Evolutionary conservation across 2,113 vertebrate genomes (phyloP).

Genomic region (Lycocorax pyrrhopterus): DNA sequence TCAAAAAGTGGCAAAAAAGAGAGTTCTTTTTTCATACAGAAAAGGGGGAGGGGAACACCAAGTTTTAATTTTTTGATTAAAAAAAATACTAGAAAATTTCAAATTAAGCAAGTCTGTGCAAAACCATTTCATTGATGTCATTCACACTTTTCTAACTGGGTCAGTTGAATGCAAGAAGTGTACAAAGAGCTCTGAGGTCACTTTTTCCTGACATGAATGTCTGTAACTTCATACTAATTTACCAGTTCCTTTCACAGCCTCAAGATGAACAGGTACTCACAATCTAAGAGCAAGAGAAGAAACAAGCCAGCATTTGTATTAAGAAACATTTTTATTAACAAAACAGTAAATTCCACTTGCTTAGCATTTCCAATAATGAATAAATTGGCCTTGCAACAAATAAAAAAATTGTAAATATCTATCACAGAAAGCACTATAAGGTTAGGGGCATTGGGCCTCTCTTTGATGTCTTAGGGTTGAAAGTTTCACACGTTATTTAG

Average conservation of each 20-base stretch:
- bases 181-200: background rate
- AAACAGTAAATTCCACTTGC: conserved; percentile 89
- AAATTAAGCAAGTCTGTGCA: background rate
- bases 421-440: conserved; percentile 84
- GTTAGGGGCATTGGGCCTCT: conserved; percentile 73
- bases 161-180: background rate
- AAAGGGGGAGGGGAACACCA: background rate
- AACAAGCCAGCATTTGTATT: conserved; percentile 74
- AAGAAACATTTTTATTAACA: conserved; percentile 91
- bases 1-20: background rate
- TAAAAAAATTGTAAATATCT: conserved; percentile 79
- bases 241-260: background rate
- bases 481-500: conserved; percentile 76
- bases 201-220: background rate
- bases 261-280: background rate
- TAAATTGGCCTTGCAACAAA: conserved; percentile 88
- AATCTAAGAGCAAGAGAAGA: conserved; percentile 20
- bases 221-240: background rate
- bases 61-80: background rate
- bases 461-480: conserved; percentile 71
- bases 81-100: background rate
- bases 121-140: background rate
- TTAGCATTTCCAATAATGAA: conserved; percentile 89
- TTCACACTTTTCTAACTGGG: background rate
- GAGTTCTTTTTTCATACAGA: background rate